Evolutionary conservation across 2,797 vertebrate genomes (phyloP).

Genomic region (Allobates femoralis): DNA sequence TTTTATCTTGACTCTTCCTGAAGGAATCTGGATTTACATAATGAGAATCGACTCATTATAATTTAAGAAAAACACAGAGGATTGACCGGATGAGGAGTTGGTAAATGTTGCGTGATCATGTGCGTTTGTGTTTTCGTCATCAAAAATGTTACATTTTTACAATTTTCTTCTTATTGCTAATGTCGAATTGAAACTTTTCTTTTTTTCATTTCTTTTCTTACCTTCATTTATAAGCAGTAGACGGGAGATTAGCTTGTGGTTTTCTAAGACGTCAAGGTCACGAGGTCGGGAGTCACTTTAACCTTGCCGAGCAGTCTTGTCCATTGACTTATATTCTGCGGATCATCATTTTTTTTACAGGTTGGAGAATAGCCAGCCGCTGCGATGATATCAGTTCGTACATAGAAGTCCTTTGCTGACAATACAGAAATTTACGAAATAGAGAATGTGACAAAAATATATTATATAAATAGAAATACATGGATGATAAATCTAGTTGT

Average conservation of each 20-base stretch:
- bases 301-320: constrained; percentile 11
- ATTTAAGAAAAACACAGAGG: constrained; percentile 33
- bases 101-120: background rate
- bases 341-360: constrained; percentile 24
- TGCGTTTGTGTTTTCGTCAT: background rate
- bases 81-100: background rate
- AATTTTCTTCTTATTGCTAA: background rate
- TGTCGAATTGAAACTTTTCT: too few relatives aligned
- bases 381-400: constrained; percentile 39
- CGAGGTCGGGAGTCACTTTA: constrained; percentile 16
- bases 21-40: constrained; percentile 75
- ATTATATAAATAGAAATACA: background rate
- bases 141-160: background rate
- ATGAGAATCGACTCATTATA: constrained; percentile 69
- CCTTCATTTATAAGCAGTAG: background rate
- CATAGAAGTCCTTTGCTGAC: constrained; percentile 29
- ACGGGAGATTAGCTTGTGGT: constrained; percentile 18
- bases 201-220: background rate
- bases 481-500: background rate
- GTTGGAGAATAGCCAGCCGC: constrained; percentile 27
- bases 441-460: background rate
- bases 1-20: constrained; percentile 72
- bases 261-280: constrained; percentile 27
- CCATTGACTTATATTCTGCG: constrained; percentile 27
- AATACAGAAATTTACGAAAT: background rate